Evolutionary conservation across 2,888 invertebrate species (phyloP).

Genomic region (Andrena marginata): DNA sequence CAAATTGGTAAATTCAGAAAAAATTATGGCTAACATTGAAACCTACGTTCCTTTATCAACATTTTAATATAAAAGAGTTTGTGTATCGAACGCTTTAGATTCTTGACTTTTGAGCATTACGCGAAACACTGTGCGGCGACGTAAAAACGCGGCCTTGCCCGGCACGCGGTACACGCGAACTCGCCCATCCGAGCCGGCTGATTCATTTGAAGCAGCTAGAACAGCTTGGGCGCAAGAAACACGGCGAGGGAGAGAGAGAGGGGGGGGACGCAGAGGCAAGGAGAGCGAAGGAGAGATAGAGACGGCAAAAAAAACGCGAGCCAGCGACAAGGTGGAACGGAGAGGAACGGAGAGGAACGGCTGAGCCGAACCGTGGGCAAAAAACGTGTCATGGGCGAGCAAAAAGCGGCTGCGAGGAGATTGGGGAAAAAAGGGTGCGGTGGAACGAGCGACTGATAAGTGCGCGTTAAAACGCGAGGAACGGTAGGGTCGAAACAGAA

Average conservation of each 20-base stretch:
- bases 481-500: neutral
- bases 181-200: constrained; percentile 65
- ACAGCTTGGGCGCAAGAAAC: constrained; percentile 14
- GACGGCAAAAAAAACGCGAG: constrained; percentile 11
- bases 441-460: neutral
- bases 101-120: too few species aligned
- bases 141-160: constrained; percentile 77
- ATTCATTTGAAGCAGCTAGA: constrained; percentile 63
- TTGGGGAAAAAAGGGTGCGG: constrained; percentile 4
- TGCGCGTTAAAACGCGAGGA: neutral
- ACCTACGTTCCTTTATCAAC: too few species aligned
- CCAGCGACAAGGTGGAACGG: constrained; percentile 6
- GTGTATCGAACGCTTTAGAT: too few species aligned
- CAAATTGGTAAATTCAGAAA: too few species aligned
- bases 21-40: too few species aligned
- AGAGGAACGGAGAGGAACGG: neutral
- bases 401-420: constrained; percentile 6
- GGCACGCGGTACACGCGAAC: constrained; percentile 76
- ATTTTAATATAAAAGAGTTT: too few species aligned
- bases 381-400: neutral
- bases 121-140: constrained; percentile 16
- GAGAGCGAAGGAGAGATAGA: neutral
- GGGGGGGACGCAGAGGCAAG: too few species aligned
- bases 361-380: neutral
- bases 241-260: neutral